These are phyloP conservation scores for Rhinolophus ferrumequinum DNA, from an alignment of 2,113 vertebrate species.

Conservation along the genomic window DNA sequence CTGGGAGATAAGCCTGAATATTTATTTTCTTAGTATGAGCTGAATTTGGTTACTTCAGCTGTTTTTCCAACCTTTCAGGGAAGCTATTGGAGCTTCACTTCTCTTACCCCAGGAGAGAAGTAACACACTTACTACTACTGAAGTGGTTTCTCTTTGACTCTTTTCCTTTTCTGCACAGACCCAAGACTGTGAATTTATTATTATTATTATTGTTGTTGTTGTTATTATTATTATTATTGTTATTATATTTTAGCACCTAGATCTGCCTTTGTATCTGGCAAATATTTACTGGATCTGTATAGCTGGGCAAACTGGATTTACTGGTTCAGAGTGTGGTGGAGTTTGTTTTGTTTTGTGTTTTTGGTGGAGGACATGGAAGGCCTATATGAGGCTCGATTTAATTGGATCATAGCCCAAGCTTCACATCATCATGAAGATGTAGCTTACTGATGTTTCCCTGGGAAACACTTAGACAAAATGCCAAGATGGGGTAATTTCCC, in stretches of 20 bases:
- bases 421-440: neutral
- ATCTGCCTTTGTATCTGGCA: neutral
- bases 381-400: neutral
- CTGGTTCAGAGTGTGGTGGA: neutral
- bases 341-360: slow-evolving; percentile 8
- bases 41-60: slow-evolving; percentile 25
- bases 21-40: slow-evolving; percentile 34
- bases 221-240: neutral
- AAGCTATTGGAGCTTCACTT: neutral
- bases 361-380: neutral
- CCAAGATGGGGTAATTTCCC: neutral
- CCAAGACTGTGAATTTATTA: neutral
- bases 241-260: slow-evolving; percentile 1
- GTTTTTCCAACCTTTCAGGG: neutral
- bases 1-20: slow-evolving; percentile 15
- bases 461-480: neutral
- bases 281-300: neutral
- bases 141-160: neutral
- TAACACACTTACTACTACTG: neutral
- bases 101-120: neutral
- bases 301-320: neutral
- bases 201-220: neutral
- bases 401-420: neutral
- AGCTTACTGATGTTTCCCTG: neutral
- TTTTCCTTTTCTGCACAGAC: slow-evolving; percentile 33